Evolutionary conservation across 1,140 invertebrate genomes (phyloP).

Genomic region (Portunus trituberculatus): DNA sequence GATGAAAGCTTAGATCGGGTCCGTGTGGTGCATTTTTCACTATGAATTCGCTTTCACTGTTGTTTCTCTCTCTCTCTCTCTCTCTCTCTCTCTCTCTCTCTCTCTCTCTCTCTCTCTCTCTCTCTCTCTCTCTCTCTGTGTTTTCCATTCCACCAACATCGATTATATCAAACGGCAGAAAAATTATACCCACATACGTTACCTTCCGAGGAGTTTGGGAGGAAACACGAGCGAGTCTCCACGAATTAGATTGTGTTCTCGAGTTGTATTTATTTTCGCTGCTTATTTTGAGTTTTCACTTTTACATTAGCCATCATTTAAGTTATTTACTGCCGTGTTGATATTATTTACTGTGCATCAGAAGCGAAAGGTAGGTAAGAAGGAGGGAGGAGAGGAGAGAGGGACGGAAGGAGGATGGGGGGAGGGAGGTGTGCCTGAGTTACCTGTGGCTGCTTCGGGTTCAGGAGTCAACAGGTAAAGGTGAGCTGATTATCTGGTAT

Average conservation of each 20-base stretch:
- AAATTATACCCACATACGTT: neutral
- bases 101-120: neutral
- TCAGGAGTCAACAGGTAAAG: neutral
- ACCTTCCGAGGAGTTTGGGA: neutral
- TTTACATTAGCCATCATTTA: neutral
- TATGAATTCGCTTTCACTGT: neutral
- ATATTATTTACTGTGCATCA: neutral
- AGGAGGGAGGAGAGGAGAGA: neutral
- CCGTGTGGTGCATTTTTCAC: neutral
- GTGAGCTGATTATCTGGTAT: constrained; percentile 21
- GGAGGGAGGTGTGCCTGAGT: neutral
- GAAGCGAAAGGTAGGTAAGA: neutral
- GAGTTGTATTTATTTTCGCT: neutral
- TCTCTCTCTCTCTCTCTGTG: neutral
- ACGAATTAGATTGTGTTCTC: neutral
- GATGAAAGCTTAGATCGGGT: neutral
- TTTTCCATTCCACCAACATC: neutral
- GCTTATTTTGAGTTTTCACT: neutral
- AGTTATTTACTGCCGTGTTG: neutral
- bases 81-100: too few relatives aligned
- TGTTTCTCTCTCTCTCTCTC: too few relatives aligned
- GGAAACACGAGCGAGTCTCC: neutral
- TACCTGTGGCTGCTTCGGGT: constrained; percentile 16
- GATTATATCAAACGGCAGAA: neutral
- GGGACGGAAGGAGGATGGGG: neutral